phyloP scores from a whole-genome alignment of 2,113 vertebrate species.

The Halichoerus grypus region DNA sequence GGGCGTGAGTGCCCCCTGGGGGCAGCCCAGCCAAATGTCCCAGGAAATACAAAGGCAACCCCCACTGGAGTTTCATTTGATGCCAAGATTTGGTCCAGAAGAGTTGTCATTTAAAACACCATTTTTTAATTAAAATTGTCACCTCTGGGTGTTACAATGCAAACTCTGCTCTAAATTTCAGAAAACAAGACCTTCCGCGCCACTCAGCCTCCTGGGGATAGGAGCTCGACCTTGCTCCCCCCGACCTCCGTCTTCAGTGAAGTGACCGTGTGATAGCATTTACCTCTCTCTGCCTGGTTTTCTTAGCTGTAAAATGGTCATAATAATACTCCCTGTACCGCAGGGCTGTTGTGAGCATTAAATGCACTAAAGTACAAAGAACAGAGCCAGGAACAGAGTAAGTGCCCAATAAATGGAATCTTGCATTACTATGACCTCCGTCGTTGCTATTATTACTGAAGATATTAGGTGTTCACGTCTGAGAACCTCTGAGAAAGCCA shows the following conservation, averaged over 20 bases:
- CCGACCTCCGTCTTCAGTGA: neutral
- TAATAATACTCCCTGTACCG: neutral
- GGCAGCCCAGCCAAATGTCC: neutral
- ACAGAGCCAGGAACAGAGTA: neutral
- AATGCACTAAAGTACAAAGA: neutral
- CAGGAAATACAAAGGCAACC: neutral
- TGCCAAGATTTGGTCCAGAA: neutral
- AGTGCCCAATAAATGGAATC: neutral
- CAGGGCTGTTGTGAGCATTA: neutral
- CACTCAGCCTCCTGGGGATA: neutral
- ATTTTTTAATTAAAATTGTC: neutral
- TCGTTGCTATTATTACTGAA: neutral
- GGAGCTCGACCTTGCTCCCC: neutral
- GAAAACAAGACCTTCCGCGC: neutral
- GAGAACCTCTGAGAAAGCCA: neutral
- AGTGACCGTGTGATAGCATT: neutral
- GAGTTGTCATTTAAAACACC: neutral
- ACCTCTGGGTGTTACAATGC: neutral
- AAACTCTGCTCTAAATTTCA: neutral
- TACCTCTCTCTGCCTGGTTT: neutral
- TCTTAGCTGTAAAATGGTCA: neutral
- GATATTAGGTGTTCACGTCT: neutral
- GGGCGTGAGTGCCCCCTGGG: slow-evolving; percentile 58
- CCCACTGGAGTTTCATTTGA: neutral
- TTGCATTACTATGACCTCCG: neutral